A percentile compares a stretch with the other conserved stretches of the same genome.
These are phyloP conservation scores for Margarornis squamiger DNA, from an alignment of 2,797 vertebrate genomes.

Conservation along the genomic window DNA sequence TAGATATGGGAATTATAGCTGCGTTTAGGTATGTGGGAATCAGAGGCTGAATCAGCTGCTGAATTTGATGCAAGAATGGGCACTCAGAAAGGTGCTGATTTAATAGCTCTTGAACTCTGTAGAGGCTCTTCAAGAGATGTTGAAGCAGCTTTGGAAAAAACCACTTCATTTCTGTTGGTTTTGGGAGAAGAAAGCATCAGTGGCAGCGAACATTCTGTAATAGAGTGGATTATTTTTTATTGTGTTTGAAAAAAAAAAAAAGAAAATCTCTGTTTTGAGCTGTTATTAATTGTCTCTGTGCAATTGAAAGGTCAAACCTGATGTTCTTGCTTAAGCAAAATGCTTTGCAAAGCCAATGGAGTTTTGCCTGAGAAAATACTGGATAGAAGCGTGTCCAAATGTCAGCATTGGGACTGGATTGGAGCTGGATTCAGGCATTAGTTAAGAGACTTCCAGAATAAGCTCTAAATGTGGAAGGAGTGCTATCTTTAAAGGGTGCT, in stretches of 20 bases:
- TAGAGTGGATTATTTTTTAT: not conserved
- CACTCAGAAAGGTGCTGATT: not conserved
- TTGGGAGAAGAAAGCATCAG: conserved; percentile 16
- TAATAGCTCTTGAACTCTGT: not conserved
- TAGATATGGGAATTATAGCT: not conserved
- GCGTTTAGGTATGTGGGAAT: not conserved
- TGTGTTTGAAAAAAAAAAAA: not conserved
- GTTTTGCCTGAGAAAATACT: conserved; percentile 66
- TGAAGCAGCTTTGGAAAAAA: conserved; percentile 4
- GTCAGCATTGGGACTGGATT: conserved; percentile 43
- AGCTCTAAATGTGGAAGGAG: not conserved
- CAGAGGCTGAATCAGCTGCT: not conserved
- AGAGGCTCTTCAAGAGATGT: not conserved
- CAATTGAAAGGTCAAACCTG: conserved; percentile 60
- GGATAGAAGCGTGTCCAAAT: conserved; percentile 36
- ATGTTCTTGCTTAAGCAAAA: conserved; percentile 46
- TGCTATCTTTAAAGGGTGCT: not conserved
- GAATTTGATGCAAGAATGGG: not conserved
- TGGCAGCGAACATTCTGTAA: conserved; percentile 20
- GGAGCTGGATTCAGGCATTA: conserved; percentile 32
- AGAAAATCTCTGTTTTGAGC: conserved; percentile 20
- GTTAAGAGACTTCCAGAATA: conserved; percentile 28
- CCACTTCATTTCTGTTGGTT: not conserved
- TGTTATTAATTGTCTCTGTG: conserved; percentile 55
- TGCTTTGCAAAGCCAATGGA: conserved; percentile 52